Conservation (phyloP, 2,797 vertebrate genomes). For the Cynodonichthys magdalenae region DNA sequence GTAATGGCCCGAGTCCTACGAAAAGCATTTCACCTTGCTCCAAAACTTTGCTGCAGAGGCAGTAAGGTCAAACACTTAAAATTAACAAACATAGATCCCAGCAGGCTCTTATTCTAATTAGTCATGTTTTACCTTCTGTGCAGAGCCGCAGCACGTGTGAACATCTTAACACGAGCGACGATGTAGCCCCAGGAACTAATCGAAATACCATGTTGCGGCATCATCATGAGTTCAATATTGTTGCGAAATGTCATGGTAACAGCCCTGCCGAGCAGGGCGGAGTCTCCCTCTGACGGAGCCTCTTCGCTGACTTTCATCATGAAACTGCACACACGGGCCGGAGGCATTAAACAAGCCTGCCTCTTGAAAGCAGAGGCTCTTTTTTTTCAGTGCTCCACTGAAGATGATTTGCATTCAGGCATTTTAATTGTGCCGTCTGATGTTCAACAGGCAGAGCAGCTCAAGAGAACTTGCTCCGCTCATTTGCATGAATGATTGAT, state of each 20-base stretch:
- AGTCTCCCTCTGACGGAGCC: constrained; percentile 47
- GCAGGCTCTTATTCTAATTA: constrained; percentile 57
- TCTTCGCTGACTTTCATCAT: constrained; percentile 69
- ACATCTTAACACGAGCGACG: constrained; percentile 32
- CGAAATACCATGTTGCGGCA: constrained; percentile 29
- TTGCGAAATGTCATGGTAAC: constrained; percentile 61
- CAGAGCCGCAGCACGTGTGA: constrained; percentile 9
- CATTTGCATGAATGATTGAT: constrained; percentile 74
- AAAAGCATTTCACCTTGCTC: constrained; percentile 46
- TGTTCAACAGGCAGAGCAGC: constrained; percentile 72
- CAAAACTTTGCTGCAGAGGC: constrained; percentile 43
- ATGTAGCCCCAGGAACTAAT: constrained; percentile 25
- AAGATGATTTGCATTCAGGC: constrained; percentile 74
- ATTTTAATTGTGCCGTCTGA: constrained; percentile 73
- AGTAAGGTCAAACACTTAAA: constrained; percentile 63
- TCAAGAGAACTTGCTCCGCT: constrained; percentile 49
- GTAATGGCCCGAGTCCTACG: constrained; percentile 50
- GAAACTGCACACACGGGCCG: constrained; percentile 58
- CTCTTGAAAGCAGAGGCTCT: constrained; percentile 64
- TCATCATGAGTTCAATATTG: constrained; percentile 33
- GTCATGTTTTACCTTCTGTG: constrained; percentile 35
- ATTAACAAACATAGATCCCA: constrained; percentile 52
- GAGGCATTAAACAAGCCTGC: constrained; percentile 60
- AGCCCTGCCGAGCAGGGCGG: constrained; percentile 46
- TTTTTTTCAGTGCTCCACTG: constrained; percentile 66